These are phyloP conservation scores for Poeciliopsis presidionis DNA, from an alignment of 2,797 vertebrate species.

Conservation along the genomic window DNA sequence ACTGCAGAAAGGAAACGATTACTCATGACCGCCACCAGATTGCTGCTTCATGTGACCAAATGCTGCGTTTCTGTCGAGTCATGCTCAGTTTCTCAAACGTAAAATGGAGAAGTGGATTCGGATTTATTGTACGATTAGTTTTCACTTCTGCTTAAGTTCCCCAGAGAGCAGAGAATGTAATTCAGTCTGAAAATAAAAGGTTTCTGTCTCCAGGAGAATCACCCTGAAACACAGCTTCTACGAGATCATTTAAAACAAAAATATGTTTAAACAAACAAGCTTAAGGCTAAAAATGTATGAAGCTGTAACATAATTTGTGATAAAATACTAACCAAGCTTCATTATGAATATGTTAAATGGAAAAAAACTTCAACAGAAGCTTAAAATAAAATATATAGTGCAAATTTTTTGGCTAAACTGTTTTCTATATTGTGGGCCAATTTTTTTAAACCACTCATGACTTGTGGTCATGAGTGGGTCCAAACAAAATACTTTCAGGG, in stretches of 20 bases:
- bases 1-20: neutral
- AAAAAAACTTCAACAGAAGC: no score
- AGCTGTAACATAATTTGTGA: no score
- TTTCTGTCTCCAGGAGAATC: neutral
- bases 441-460: no score
- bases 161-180: neutral
- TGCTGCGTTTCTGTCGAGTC: conserved; percentile 6
- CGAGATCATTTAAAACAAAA: neutral
- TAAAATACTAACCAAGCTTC: no score
- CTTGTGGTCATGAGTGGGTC: no score
- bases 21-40: neutral
- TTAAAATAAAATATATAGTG: neutral
- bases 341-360: no score
- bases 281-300: no score
- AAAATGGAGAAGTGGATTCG: neutral
- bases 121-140: neutral
- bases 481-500: no score
- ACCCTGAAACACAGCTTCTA: no score
- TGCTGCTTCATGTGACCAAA: conserved; percentile 16
- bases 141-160: neutral
- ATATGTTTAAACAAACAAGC: neutral
- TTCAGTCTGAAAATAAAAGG: neutral
- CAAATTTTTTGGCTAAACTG: no score
- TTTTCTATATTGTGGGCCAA: no score
- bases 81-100: neutral